Base-by-base conservation (phyloP, 2,113 vertebrate genomes). In the Corythoichthys intestinalis region DNA sequence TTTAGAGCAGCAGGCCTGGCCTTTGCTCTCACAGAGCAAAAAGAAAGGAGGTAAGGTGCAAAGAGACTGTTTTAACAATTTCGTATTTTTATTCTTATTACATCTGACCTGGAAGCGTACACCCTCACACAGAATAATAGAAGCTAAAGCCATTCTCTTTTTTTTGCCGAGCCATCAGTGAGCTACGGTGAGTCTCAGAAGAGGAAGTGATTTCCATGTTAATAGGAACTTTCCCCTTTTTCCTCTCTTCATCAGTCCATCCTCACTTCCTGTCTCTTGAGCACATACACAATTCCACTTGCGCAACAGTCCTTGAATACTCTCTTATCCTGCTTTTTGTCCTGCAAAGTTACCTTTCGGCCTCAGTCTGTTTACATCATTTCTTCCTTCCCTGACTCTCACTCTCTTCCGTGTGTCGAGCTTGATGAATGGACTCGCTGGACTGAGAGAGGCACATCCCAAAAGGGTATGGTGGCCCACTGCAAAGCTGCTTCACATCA, bases 191-290 rank as follows among this genome's bases (percentile, higher is more conserved):
- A 78, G 78, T 66, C 65, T 47, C 68, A 69, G 80, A 72, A 58
- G 84, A 83, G 78, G 81, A 87, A 89, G 83, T 84, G 82, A 92
- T 91, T 92, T 92, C 88, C 88, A 92, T 90, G 89, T 87, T 91
- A 92, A 91, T 92, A 81, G 86, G 84, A 88, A 79, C 71, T 77
- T 83, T 86, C 82, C 76, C 62, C 57, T 67, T 34, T 76, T 70
- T 11, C 11, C 13, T 44, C 70, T 56, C 37, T 76, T 56, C 49
- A 44, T 72, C 65, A 50, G 53, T 65, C 53, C 69, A 28, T 77
- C 73, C 65, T 70, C 20, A 11, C 67, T 64, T 79, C 66, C 71
- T 70, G 54, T 53, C 74, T 72, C 54, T 69, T 76, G 59, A 58
- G 47, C 73, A 54, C 73, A 70, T 73, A 58, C 75, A 74, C 73